A percentile compares a stretch with the other conserved stretches of the same genome.
phyloP scores from a whole-genome alignment of 1,140 invertebrate species.

The Chlorops oryzae region DNA sequence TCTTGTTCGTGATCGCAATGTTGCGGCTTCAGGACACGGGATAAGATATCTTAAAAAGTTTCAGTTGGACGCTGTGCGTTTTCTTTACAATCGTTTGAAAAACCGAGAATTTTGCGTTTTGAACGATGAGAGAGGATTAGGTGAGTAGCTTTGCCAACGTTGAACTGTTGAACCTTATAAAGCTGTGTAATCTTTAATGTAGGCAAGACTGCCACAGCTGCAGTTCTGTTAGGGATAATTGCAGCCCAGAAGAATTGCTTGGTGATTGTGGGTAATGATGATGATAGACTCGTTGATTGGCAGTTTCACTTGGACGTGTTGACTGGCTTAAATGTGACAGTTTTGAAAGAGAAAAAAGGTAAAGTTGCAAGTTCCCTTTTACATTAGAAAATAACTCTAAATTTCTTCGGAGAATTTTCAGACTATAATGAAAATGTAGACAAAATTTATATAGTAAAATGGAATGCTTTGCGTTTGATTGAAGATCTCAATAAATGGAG shows the following conservation, averaged over 20 bases:
- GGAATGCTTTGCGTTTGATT: conserved; percentile 31
- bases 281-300: conserved; percentile 32
- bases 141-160: too few species aligned
- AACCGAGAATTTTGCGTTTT: conserved; percentile 35
- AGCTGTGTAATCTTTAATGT: too few species aligned
- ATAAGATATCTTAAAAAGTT: conserved; percentile 38
- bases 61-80: conserved; percentile 35
- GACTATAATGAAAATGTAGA: conserved; percentile 19
- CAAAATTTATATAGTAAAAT: conserved; percentile 38
- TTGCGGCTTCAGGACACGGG: conserved; percentile 28
- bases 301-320: conserved; percentile 36
- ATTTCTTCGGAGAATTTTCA: conserved; percentile 23
- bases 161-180: too few species aligned
- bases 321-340: conserved; percentile 27
- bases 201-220: conserved; percentile 27
- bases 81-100: conserved; percentile 30
- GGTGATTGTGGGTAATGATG: conserved; percentile 39
- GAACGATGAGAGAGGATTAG: conserved; percentile 42
- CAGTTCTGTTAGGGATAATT: conserved; percentile 27
- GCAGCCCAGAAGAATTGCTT: conserved; percentile 27
- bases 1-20: conserved; percentile 26
- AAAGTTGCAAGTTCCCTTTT: background rate
- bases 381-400: background rate
- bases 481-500: conserved; percentile 36
- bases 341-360: conserved; percentile 22